These are phyloP conservation scores for Cygnus buccinator DNA, from an alignment of 2,113 vertebrate genomes.

Conservation along the genomic window DNA sequence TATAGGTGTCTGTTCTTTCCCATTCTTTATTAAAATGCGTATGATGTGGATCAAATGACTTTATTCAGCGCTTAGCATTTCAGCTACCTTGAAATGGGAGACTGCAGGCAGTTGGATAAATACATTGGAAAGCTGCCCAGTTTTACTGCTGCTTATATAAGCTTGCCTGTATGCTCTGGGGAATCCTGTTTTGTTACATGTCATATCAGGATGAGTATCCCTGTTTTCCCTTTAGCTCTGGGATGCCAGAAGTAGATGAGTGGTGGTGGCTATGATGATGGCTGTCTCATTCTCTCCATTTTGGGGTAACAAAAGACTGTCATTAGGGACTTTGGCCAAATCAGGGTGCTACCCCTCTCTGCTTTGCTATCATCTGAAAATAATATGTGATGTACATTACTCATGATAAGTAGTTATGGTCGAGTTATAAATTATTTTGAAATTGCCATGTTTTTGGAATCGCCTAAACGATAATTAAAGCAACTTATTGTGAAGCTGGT, in stretches of 20 bases:
- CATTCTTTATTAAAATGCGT: conserved; percentile 18
- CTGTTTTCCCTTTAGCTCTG: background rate
- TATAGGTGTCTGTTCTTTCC: conserved; percentile 37
- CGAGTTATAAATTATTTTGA: background rate
- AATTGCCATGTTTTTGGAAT: background rate
- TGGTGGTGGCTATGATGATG: background rate
- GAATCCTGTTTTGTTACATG: background rate
- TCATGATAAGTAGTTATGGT: background rate
- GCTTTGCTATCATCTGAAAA: background rate
- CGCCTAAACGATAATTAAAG: background rate
- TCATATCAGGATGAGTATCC: background rate
- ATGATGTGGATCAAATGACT: conserved; percentile 26
- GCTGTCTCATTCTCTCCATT: background rate
- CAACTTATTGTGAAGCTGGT: background rate
- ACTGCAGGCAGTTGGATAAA: conserved; percentile 29
- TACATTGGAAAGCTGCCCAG: conserved; percentile 12
- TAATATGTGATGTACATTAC: background rate
- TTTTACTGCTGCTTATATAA: conserved; percentile 51
- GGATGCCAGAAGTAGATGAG: background rate
- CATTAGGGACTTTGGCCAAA: background rate
- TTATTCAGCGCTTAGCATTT: conserved; percentile 11
- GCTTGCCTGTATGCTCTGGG: conserved; percentile 7
- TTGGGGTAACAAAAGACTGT: background rate
- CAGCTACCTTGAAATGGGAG: conserved; percentile 56
- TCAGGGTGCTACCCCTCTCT: background rate